Evolutionary conservation across 2,888 invertebrate species (phyloP).

Genomic region (Fragum sueziense): DNA sequence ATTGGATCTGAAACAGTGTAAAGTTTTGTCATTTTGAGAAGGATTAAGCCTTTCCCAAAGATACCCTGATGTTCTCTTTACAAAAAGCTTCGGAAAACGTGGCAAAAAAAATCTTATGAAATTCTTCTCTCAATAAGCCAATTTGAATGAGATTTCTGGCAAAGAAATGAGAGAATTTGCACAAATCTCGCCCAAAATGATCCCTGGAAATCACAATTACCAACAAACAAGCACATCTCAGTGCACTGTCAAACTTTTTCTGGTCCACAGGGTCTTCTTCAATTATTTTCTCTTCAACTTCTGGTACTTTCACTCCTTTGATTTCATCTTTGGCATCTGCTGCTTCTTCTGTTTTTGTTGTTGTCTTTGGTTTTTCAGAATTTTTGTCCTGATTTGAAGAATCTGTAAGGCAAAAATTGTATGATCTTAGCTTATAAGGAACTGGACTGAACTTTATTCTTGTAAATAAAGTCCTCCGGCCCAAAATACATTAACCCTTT

Average conservation of each 20-base stretch:
- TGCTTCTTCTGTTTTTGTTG: not conserved
- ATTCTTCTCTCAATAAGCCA: too few relatives aligned
- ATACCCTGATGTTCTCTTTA: too few relatives aligned
- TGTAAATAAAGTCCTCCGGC: too few relatives aligned
- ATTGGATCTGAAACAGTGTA: too few relatives aligned
- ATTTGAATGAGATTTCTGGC: too few relatives aligned
- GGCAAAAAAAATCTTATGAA: not conserved
- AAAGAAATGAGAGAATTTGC: too few relatives aligned
- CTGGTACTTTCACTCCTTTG: not conserved
- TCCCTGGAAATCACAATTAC: not conserved
- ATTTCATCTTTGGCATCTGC: not conserved
- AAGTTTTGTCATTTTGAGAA: too few relatives aligned
- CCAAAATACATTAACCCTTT: too few relatives aligned
- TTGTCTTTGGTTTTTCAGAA: not conserved
- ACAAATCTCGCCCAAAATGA: not conserved
- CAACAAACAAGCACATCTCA: slow-evolving; percentile 62
- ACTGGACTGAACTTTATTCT: too few relatives aligned
- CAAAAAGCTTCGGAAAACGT: not conserved
- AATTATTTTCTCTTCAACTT: slow-evolving; percentile 46
- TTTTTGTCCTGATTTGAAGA: not conserved
- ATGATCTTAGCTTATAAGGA: too few relatives aligned
- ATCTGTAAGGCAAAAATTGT: not conserved
- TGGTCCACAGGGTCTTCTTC: slow-evolving; percentile 65
- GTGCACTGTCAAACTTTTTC: slow-evolving; percentile 64
- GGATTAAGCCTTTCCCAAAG: too few relatives aligned